phyloP scores from a whole-genome alignment of 2,797 vertebrate species.

The Cyprinodon diabolis region DNA sequence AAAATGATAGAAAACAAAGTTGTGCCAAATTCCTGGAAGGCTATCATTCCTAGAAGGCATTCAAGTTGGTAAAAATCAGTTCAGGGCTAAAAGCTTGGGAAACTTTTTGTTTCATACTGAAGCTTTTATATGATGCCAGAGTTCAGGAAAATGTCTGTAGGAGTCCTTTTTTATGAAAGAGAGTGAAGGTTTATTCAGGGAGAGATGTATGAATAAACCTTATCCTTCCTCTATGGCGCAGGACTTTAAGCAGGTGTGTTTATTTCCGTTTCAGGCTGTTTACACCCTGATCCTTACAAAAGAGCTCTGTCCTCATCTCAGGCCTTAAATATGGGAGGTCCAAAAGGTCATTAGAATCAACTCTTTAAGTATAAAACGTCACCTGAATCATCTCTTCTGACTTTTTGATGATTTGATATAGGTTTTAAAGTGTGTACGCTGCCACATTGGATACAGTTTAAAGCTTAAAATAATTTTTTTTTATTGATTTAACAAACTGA shows the following conservation, averaged over 20 bases:
- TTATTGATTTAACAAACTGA: not conserved
- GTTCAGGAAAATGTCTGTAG: not conserved
- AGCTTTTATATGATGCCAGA: not conserved
- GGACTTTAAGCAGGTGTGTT: not conserved
- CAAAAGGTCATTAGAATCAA: not conserved
- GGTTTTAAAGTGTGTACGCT: not conserved
- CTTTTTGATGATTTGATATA: not conserved
- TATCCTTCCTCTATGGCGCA: not conserved
- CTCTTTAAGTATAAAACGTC: not conserved
- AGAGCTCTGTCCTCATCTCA: not conserved
- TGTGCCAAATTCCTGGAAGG: constrained; percentile 15
- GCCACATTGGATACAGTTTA: not conserved
- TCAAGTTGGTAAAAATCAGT: constrained; percentile 6
- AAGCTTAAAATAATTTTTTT: not conserved
- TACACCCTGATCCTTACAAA: not conserved
- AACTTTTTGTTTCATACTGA: not conserved
- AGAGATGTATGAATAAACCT: not conserved
- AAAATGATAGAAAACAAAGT: constrained; percentile 52
- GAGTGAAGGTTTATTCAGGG: too few relatives aligned
- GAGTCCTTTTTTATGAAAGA: not conserved
- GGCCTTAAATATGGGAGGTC: not conserved
- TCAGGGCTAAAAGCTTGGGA: not conserved
- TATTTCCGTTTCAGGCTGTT: not conserved
- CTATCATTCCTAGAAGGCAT: constrained; percentile 11
- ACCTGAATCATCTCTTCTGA: not conserved